Conservation (phyloP, 2,113 vertebrate genomes). For the Macquaria ambigua region DNA sequence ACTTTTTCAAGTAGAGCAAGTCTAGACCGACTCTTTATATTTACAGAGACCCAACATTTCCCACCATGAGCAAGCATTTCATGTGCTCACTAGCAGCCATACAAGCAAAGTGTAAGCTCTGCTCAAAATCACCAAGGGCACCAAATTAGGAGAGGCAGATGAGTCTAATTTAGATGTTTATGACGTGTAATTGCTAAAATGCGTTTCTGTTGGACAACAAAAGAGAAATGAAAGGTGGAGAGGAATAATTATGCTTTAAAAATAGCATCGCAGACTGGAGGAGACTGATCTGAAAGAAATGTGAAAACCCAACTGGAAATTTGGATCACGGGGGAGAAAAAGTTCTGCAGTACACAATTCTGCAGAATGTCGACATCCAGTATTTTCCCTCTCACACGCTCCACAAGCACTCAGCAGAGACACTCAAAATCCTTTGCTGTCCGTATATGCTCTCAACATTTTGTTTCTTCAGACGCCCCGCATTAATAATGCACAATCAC, state of each 20-base stretch:
- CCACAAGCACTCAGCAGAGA: slow-evolving; percentile 2
- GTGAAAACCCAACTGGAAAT: not conserved
- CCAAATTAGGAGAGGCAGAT: slow-evolving; percentile 11
- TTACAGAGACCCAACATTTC: no score
- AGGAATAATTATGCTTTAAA: slow-evolving; percentile 10
- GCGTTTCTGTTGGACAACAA: not conserved
- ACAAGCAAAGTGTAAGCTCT: not conserved
- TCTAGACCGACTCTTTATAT: no score
- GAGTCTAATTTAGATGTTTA: slow-evolving; percentile 45
- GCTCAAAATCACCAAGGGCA: not conserved
- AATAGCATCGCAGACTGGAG: not conserved
- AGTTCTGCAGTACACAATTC: not conserved
- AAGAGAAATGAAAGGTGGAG: slow-evolving; percentile 6
- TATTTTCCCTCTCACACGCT: not conserved
- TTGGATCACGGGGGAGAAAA: not conserved
- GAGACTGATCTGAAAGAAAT: not conserved
- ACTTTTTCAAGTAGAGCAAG: no score
- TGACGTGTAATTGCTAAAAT: slow-evolving; percentile 33
- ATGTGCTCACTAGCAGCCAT: not conserved
- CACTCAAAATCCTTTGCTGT: slow-evolving; percentile 35
- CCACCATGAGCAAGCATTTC: no score
- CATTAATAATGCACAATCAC: slow-evolving; percentile 68
- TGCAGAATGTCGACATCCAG: not conserved
- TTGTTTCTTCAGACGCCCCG: slow-evolving; percentile 26
- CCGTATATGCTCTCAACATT: slow-evolving; percentile 27